Conservation (phyloP, 2,113 vertebrate species). For the Salvelinus sp. region DNA sequence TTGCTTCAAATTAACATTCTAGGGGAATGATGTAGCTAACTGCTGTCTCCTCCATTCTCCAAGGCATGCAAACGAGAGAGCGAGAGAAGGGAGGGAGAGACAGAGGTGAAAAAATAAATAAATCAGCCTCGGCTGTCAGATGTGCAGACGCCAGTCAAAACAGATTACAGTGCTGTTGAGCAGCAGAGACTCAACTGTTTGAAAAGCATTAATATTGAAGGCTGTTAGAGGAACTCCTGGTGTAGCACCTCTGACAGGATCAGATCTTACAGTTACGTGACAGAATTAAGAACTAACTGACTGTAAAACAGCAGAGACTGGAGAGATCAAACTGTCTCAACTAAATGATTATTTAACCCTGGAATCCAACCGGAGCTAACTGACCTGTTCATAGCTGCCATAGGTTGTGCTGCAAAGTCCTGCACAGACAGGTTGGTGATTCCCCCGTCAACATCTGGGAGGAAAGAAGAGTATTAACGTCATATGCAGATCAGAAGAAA, state of each 20-base stretch:
- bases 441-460: background rate
- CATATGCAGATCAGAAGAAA: background rate
- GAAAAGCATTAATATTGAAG: background rate
- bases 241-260: background rate
- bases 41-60: background rate
- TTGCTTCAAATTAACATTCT: background rate
- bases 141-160: background rate
- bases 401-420: background rate
- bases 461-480: background rate
- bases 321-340: background rate
- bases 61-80: constrained; percentile 1
- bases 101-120: background rate
- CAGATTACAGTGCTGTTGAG: background rate
- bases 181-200: background rate
- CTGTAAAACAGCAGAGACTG: background rate
- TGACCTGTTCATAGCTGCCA: background rate
- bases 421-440: background rate
- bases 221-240: background rate
- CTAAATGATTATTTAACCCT: background rate
- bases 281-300: background rate
- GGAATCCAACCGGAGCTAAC: background rate
- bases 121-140: background rate
- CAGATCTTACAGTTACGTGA: background rate
- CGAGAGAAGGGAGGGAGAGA: background rate
- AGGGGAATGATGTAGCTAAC: background rate